Evolutionary conservation across 2,888 invertebrate species (phyloP).

Genomic region (Imbricaverruca yamaguchii): DNA sequence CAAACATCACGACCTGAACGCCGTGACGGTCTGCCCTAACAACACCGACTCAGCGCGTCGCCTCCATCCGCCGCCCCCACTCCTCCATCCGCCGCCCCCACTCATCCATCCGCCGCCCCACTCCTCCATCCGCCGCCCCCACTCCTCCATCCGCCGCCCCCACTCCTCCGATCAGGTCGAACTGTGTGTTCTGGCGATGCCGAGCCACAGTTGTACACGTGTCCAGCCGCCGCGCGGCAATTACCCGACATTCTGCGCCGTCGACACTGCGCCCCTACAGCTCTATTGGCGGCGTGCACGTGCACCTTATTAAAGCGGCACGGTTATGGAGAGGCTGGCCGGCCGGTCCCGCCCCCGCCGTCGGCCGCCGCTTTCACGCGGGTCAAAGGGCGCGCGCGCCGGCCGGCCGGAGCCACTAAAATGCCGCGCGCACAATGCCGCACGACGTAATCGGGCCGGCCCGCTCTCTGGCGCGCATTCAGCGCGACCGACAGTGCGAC

Average conservation of each 20-base stretch:
- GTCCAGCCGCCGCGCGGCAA: neutral
- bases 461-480: neutral
- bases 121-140: neutral
- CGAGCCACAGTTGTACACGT: too few species aligned
- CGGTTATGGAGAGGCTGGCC: neutral
- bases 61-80: neutral
- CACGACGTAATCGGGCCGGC: neutral
- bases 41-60: too few species aligned
- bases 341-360: conserved; percentile 5
- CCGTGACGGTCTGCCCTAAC: too few species aligned
- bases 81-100: neutral
- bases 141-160: neutral
- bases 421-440: neutral
- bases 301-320: neutral
- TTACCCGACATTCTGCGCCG: neutral
- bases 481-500: neutral
- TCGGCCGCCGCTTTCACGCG: neutral
- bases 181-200: too few species aligned
- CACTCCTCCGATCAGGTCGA: neutral
- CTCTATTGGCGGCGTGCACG: neutral
- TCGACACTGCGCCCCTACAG: neutral
- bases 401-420: neutral
- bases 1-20: too few species aligned
- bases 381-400: neutral
- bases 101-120: neutral